Conservation (phyloP, 2,888 invertebrate species). For the Tachystola acroxantha region DNA sequence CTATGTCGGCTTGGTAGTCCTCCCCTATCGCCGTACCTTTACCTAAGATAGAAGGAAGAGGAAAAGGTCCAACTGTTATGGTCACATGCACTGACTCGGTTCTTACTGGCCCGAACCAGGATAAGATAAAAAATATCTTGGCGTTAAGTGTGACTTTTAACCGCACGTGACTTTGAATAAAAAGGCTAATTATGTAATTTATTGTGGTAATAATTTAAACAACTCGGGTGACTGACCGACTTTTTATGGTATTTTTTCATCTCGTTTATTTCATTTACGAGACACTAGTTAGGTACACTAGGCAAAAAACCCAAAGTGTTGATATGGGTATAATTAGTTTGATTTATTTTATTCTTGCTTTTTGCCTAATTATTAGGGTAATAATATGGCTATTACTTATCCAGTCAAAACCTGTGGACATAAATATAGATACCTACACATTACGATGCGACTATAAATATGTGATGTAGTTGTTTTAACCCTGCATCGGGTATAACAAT, state of each 20-base stretch:
- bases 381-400: no score
- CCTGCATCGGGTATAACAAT: slow-evolving; percentile 61
- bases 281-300: no score
- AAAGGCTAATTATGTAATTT: slow-evolving; percentile 16
- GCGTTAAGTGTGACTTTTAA: slow-evolving; percentile 43
- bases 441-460: slow-evolving; percentile 11
- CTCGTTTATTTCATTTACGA: no score
- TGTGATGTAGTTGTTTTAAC: slow-evolving; percentile 48
- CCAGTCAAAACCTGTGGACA: no score
- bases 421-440: no score
- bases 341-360: no score
- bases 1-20: slow-evolving; percentile 32
- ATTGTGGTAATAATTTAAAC: slow-evolving; percentile 7
- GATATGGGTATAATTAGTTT: no score
- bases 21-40: slow-evolving; percentile 23
- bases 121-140: slow-evolving; percentile 69
- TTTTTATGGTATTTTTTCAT: no score
- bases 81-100: slow-evolving; percentile 45
- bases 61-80: slow-evolving; percentile 33
- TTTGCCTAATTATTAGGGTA: no score
- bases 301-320: no score
- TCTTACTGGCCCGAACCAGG: slow-evolving; percentile 65
- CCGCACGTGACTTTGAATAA: slow-evolving; percentile 36
- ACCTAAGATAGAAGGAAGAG: slow-evolving; percentile 20
- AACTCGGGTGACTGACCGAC: slow-evolving; percentile 8